A percentile compares a stretch with the other conserved stretches of the same genome.
Evolutionary conservation across 2,113 vertebrate genomes (phyloP).

Genomic region (Peromyscus polionotus): DNA sequence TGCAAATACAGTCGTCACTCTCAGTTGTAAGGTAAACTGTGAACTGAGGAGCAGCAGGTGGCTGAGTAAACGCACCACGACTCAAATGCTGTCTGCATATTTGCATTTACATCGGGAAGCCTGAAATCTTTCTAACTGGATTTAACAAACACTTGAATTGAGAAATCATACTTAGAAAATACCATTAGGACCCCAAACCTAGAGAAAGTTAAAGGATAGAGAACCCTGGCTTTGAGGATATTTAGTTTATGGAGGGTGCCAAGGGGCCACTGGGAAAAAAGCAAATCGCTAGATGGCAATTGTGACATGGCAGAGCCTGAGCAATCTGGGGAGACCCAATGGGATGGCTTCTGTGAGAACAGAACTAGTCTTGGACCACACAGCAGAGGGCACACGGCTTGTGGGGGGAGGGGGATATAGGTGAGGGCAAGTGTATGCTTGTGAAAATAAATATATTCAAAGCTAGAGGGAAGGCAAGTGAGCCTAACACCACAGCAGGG

Average conservation of each 20-base stretch:
- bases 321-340: not conserved
- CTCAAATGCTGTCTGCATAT: conserved; percentile 37
- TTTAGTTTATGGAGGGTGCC: not conserved
- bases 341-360: not conserved
- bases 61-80: not conserved
- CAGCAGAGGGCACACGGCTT: not conserved
- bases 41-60: conserved; percentile 69
- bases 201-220: not conserved
- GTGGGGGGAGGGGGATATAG: no score
- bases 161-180: conserved; percentile 35
- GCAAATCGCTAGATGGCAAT: not conserved
- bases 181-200: not conserved
- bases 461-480: not conserved
- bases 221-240: not conserved
- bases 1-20: conserved; percentile 60
- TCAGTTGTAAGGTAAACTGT: conserved; percentile 76
- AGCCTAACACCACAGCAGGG: not conserved
- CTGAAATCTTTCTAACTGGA: conserved; percentile 51
- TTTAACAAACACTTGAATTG: conserved; percentile 52
- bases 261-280: not conserved
- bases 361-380: not conserved
- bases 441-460: not conserved
- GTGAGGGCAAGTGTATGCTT: not conserved
- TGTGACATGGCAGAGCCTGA: not conserved
- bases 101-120: conserved; percentile 31